Percentiles rank a stretch among this genome's conserved stretches.
Evolutionary conservation across 2,888 invertebrate genomes (phyloP).

Genomic region (Tholera decimalis): DNA sequence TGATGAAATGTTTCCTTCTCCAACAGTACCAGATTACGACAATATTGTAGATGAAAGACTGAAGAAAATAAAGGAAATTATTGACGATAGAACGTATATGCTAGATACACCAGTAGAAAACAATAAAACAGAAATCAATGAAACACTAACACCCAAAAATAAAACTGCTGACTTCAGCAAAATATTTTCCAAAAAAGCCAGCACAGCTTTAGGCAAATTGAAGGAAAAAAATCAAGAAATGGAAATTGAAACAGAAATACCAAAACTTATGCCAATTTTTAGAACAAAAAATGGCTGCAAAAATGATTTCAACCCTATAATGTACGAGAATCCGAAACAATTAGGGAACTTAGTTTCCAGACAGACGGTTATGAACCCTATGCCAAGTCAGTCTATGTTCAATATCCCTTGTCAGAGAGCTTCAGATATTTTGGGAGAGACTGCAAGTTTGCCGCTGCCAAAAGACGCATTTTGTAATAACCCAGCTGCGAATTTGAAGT

Average conservation of each 20-base stretch:
- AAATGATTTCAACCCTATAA: slow-evolving; percentile 29
- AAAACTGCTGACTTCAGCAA: slow-evolving; percentile 47
- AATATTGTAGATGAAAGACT: slow-evolving; percentile 48
- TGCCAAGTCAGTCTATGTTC: slow-evolving; percentile 56
- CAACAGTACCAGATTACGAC: slow-evolving; percentile 26
- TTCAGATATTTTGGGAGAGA: slow-evolving; percentile 72
- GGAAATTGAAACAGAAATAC: slow-evolving; percentile 49
- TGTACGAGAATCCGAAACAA: slow-evolving; percentile 32
- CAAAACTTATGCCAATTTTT: slow-evolving; percentile 54
- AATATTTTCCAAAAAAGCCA: slow-evolving; percentile 47
- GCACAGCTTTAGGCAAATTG: slow-evolving; percentile 53
- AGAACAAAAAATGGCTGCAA: slow-evolving; percentile 18
- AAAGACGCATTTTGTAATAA: slow-evolving; percentile 50
- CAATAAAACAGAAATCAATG: slow-evolving; percentile 23
- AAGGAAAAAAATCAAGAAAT: slow-evolving; percentile 39
- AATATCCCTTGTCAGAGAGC: slow-evolving; percentile 75
- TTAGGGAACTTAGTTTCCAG: slow-evolving; percentile 36
- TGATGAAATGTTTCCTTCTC: neutral
- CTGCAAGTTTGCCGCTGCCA: slow-evolving; percentile 52
- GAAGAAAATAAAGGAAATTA: slow-evolving; percentile 24
- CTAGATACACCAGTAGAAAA: slow-evolving; percentile 26
- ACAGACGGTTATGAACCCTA: slow-evolving; percentile 41
- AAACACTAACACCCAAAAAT: slow-evolving; percentile 28
- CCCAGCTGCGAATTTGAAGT: slow-evolving; percentile 49
- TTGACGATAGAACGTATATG: slow-evolving; percentile 30